Percentiles rank a stretch among this genome's conserved stretches.
Evolutionary conservation across 2,797 vertebrate genomes (phyloP).

Genomic region (Cirrhinus molitorella): DNA sequence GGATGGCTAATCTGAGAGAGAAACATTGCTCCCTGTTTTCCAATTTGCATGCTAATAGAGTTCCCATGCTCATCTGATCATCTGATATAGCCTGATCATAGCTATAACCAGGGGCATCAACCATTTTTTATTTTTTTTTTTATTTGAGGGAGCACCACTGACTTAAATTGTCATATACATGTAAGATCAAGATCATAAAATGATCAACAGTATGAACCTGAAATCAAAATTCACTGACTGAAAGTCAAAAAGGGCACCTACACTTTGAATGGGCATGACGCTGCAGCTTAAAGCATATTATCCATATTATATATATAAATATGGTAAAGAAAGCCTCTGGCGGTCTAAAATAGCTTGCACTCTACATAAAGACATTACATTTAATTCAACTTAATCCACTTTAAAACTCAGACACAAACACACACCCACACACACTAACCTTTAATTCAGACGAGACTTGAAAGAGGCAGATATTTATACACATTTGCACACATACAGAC

Average conservation of each 20-base stretch:
- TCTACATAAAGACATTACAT: constrained; percentile 32
- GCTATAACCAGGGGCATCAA: constrained; percentile 59
- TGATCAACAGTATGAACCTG: background rate
- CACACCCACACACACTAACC: background rate
- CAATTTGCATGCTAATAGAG: constrained; percentile 81
- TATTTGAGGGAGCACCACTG: background rate
- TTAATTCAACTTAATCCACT: constrained; percentile 48
- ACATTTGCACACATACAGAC: background rate
- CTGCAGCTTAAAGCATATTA: background rate
- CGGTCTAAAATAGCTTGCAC: constrained; percentile 59
- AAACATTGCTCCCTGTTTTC: constrained; percentile 76
- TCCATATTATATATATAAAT: background rate
- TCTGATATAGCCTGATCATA: constrained; percentile 65
- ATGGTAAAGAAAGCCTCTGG: constrained; percentile 49
- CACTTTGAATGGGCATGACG: background rate
- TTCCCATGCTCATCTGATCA: constrained; percentile 73
- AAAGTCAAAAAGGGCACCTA: background rate
- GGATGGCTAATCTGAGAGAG: constrained; percentile 73
- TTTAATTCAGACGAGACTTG: constrained; percentile 14
- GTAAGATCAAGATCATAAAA: too few relatives aligned
- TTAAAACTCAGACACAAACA: constrained; percentile 24
- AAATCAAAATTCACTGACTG: background rate
- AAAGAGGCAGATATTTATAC: background rate
- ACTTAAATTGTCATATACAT: background rate
- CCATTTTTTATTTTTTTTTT: constrained; percentile 33